Evolutionary conservation across 1,140 invertebrate species (phyloP).

Genomic region (Pseudomyrmex dendroicus): DNA sequence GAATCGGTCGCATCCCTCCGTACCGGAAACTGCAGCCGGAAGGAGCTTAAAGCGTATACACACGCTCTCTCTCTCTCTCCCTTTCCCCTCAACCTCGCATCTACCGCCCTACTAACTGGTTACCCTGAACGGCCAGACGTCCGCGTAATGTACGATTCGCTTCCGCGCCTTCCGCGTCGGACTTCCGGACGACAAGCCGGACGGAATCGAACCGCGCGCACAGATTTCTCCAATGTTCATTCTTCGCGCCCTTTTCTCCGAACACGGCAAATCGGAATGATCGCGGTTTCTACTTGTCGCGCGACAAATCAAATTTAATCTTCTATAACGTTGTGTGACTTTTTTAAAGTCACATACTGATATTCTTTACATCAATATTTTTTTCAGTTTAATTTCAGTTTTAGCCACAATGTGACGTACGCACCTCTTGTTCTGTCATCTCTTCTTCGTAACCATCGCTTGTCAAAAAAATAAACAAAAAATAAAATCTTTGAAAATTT

Average conservation of each 20-base stretch:
- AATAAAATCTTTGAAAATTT: too few relatives aligned
- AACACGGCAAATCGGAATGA: not conserved
- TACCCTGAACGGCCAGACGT: conserved; percentile 19
- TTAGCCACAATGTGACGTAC: too few relatives aligned
- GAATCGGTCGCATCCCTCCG: conserved; percentile 38
- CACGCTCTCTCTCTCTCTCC: not conserved
- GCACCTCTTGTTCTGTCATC: too few relatives aligned
- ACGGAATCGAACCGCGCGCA: conserved; percentile 10
- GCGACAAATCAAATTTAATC: not conserved
- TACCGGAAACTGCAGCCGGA: conserved; percentile 45
- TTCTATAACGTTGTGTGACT: too few relatives aligned
- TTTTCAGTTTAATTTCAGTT: too few relatives aligned
- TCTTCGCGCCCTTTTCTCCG: not conserved
- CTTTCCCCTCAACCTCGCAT: not conserved
- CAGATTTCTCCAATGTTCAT: conserved; percentile 23
- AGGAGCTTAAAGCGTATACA: conserved; percentile 48
- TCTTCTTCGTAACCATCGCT: too few relatives aligned
- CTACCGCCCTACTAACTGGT: not conserved
- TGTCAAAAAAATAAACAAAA: too few relatives aligned
- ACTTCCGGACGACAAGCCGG: conserved; percentile 35
- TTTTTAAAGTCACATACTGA: too few relatives aligned
- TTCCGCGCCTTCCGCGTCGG: conserved; percentile 48
- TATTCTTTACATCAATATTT: too few relatives aligned
- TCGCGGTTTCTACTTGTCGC: not conserved
- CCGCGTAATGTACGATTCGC: conserved; percentile 51